phyloP scores from a whole-genome alignment of 2,797 vertebrate species.

The Enteromius treurensis region DNA sequence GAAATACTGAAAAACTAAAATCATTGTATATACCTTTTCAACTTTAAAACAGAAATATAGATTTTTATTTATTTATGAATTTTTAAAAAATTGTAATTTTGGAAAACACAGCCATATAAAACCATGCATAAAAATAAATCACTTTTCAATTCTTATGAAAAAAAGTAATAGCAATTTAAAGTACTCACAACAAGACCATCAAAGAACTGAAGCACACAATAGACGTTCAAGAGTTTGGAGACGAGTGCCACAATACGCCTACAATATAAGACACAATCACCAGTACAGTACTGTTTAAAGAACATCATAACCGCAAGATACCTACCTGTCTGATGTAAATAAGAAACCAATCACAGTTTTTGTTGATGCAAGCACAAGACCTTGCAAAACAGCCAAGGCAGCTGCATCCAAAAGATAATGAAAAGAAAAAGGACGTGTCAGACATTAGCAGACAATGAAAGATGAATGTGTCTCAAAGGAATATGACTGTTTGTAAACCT shows the following conservation, averaged over 20 bases:
- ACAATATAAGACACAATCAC: constrained; percentile 45
- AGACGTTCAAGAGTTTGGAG: constrained; percentile 77
- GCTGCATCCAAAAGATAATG: constrained; percentile 57
- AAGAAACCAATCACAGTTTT: constrained; percentile 81
- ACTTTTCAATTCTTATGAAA: not conserved
- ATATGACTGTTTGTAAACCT: constrained; percentile 71
- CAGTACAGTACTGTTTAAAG: not conserved
- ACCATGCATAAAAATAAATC: not conserved
- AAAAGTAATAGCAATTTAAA: not conserved
- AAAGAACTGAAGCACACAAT: constrained; percentile 83
- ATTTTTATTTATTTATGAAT: not conserved
- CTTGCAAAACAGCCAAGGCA: constrained; percentile 70
- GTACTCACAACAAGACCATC: constrained; percentile 81
- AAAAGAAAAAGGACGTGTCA: not conserved
- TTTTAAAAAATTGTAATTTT: not conserved
- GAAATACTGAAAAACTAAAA: not conserved
- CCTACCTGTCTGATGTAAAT: constrained; percentile 86
- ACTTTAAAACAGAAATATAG: not conserved
- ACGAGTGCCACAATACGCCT: constrained; percentile 84
- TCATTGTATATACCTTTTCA: not conserved
- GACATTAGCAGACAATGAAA: not conserved
- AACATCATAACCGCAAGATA: constrained; percentile 43
- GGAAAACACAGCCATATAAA: not conserved
- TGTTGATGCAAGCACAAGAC: constrained; percentile 63
- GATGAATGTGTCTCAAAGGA: not conserved